phyloP scores from a whole-genome alignment of 2,797 vertebrate species.

The Tangara arthus region DNA sequence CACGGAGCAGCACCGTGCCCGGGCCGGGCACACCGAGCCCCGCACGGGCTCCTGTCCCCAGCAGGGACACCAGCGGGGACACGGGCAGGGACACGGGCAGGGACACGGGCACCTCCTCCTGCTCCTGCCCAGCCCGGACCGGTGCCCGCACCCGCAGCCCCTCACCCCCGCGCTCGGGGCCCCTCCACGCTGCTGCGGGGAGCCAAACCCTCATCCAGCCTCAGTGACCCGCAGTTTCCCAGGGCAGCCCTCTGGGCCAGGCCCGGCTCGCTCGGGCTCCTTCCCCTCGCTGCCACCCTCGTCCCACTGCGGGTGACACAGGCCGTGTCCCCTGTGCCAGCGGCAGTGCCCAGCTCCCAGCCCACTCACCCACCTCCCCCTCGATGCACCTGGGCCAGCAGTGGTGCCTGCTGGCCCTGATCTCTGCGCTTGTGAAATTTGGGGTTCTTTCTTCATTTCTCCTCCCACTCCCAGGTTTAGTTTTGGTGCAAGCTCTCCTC shows the following conservation, averaged over 20 bases:
- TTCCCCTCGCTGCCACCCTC: rapidly evolving
- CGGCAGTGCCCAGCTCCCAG: rapidly evolving
- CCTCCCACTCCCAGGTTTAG: background rate
- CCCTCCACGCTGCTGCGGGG: background rate
- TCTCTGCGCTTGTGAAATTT: background rate
- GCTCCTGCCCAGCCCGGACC: background rate
- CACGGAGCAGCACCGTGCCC: no score
- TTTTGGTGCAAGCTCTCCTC: background rate
- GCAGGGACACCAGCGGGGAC: background rate
- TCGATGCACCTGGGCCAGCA: background rate
- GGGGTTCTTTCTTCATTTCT: background rate
- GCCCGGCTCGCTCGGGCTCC: background rate
- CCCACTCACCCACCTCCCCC: rapidly evolving
- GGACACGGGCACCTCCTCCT: background rate
- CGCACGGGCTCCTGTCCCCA: background rate
- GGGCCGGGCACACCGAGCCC: background rate
- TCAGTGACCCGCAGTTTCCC: rapidly evolving
- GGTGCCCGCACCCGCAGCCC: rapidly evolving
- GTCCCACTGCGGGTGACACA: background rate
- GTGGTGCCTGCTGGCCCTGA: background rate
- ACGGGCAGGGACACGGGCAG: background rate
- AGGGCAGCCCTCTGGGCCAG: background rate
- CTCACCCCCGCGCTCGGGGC: rapidly evolving
- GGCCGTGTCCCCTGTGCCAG: background rate
- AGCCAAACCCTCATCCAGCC: background rate